These are phyloP conservation scores for Lanius collurio DNA, from an alignment of 2,113 vertebrate species.

Conservation along the genomic window DNA sequence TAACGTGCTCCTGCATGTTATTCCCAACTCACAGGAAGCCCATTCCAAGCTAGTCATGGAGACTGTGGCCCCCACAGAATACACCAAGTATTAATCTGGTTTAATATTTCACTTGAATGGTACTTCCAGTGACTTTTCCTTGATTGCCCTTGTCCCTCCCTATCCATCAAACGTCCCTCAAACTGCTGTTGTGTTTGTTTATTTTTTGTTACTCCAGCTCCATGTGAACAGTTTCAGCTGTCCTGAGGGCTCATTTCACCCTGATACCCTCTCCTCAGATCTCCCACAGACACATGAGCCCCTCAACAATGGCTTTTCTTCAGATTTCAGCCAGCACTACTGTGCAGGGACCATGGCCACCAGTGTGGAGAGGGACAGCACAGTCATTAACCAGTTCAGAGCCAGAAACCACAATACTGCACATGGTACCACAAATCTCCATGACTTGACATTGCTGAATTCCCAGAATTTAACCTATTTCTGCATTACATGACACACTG, in stretches of 20 bases:
- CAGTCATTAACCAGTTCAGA: background rate
- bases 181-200: background rate
- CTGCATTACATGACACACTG: fast-evolving
- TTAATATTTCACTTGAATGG: background rate
- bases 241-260: background rate
- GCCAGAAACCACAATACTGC: fast-evolving
- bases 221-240: background rate
- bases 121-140: background rate
- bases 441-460: fast-evolving
- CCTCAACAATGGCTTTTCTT: fast-evolving
- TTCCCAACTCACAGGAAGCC: background rate
- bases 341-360: fast-evolving
- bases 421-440: fast-evolving
- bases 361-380: background rate
- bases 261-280: background rate
- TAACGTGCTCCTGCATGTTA: fast-evolving
- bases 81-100: background rate
- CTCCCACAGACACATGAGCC: background rate
- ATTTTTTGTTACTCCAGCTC: background rate
- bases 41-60: fast-evolving
- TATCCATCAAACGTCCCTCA: background rate
- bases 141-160: background rate
- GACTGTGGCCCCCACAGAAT: background rate
- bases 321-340: background rate
- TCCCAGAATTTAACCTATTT: background rate